Base-by-base conservation (phyloP, 2,113 vertebrate genomes). In the Phalacrocorax pelagicus region DNA sequence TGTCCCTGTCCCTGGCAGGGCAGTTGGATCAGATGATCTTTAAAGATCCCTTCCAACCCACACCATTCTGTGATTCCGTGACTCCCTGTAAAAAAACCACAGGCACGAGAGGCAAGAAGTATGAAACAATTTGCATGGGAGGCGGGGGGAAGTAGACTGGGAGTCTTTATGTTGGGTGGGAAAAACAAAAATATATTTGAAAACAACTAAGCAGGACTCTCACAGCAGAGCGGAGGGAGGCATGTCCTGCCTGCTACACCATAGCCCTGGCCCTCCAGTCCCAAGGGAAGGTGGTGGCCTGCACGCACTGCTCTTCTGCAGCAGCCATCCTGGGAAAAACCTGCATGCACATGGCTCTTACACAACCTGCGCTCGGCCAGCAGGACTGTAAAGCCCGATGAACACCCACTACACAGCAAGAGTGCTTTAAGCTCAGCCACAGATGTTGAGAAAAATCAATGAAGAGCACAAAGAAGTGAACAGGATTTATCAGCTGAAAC, bases 271-370 rank as follows among this genome's bases (percentile, higher is more conserved):
- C 0, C 12, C 27, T 34, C 15, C 10, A 18, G 12, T 2, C 30
- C 15, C 7, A 5, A 8, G 11, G 29, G 44, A 74, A 87, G 40
- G 9, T 1, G 2, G 52, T 26, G 44, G 13, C 32, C 29, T 15
- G 7, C 38, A 20, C 12, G 7, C 38, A 20, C 8, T 52, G 22
- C 20, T 80, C 21, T 32, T 59, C 29, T 69, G 13, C 10, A 44
- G 38, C 24, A 61, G 29, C 32, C 0, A 0, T 11, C 12, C 66
- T 55, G 2, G 2, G 49, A 27, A 72, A 92, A 88, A 46, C 3
- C 23, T 36, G 38, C 17, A 17, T 0, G 0, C 15, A 18, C 1
- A 16, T 34, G 27, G 20, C 1, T 8, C 16, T 87, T 21, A 11
- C 61, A 55, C 38, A 79, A 30, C 42, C 62, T 47, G 62, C 9